Conservation (phyloP, 2,113 vertebrate species). For the Callithrix jacchus region DNA sequence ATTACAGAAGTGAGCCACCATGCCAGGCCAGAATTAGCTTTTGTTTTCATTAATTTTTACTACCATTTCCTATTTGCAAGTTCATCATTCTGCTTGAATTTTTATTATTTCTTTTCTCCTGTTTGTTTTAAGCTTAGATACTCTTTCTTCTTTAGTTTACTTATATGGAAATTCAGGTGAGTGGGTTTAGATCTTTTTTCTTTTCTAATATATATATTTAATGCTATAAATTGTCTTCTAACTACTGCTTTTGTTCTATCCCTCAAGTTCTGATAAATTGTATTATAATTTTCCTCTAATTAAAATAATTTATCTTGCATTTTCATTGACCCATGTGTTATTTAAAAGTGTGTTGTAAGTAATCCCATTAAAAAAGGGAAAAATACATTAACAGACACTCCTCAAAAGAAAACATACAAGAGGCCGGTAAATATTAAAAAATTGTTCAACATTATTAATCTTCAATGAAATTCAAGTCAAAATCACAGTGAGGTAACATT, state of each 20-base stretch:
- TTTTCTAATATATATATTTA: not conserved
- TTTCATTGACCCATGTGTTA: not conserved
- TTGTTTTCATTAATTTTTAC: not conserved
- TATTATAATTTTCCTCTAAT: not conserved
- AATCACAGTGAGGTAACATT: no score
- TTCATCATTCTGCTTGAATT: not conserved
- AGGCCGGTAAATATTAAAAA: no score
- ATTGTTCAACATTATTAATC: no score
- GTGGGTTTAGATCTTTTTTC: not conserved
- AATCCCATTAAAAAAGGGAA: no score
- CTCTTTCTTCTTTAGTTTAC: not conserved
- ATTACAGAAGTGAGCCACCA: no score
- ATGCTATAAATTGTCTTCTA: not conserved
- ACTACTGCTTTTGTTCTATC: not conserved
- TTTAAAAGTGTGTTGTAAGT: not conserved
- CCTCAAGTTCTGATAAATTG: not conserved
- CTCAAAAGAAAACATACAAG: no score
- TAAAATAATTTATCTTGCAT: not conserved
- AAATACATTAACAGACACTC: no score
- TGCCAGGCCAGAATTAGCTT: no score
- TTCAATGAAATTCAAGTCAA: no score
- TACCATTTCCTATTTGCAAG: not conserved
- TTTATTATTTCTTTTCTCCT: not conserved
- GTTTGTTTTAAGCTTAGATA: not conserved
- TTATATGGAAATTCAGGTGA: not conserved